phyloP scores from a whole-genome alignment of 2,888 invertebrate species.

The Zygothrica quintamaculata region DNA sequence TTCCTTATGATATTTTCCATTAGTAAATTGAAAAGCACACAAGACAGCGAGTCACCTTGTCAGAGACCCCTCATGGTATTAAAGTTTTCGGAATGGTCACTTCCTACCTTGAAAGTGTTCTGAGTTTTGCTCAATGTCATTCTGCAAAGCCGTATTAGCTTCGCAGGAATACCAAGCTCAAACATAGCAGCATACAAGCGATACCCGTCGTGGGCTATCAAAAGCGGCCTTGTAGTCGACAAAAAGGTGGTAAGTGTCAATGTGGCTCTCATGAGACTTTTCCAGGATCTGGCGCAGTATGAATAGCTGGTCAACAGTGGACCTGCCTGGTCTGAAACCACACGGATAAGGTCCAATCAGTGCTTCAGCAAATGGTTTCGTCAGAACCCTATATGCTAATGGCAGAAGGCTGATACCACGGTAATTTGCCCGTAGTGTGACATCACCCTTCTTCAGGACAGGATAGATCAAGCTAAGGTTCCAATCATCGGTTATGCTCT shows the following conservation, averaged over 20 bases:
- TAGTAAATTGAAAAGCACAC: slow-evolving; percentile 3
- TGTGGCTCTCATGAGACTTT: not conserved
- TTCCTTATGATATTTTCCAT: too few species aligned
- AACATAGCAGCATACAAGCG: slow-evolving; percentile 28
- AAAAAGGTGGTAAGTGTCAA: slow-evolving; percentile 24
- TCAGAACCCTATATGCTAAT: not conserved
- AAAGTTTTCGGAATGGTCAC: not conserved
- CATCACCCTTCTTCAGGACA: slow-evolving; percentile 7
- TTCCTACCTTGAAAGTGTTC: too few species aligned
- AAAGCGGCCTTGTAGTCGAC: slow-evolving; percentile 42
- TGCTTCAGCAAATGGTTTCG: slow-evolving; percentile 9
- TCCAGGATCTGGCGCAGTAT: slow-evolving; percentile 4
- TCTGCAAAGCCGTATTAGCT: slow-evolving; percentile 1
- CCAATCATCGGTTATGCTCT: too few species aligned
- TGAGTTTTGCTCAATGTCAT: too few species aligned
- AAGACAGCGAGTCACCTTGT: slow-evolving; percentile 1
- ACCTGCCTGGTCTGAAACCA: not conserved
- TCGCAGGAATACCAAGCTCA: slow-evolving; percentile 30
- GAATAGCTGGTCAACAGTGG: slow-evolving; percentile 2
- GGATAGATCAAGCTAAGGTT: too few species aligned
- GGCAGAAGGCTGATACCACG: not conserved
- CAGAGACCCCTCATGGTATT: not conserved
- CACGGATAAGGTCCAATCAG: slow-evolving; percentile 14
- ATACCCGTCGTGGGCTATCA: slow-evolving; percentile 22
- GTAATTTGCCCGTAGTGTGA: too few species aligned